Conservation (phyloP, 2,888 invertebrate species). For the Xiphydria camelus region DNA sequence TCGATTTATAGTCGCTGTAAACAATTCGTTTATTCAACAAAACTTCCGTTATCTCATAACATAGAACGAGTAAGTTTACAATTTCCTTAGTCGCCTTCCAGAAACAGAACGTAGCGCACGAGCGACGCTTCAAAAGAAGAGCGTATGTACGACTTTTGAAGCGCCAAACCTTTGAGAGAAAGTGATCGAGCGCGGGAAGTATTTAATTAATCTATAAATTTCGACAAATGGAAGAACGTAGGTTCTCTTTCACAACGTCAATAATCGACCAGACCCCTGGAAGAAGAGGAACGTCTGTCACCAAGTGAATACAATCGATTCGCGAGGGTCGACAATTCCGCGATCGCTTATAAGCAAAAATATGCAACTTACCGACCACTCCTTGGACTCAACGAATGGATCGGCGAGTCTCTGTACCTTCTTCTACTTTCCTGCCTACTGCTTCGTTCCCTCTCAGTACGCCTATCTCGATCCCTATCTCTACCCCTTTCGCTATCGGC, state of each 20-base stretch:
- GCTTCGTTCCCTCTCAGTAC: constrained; percentile 49
- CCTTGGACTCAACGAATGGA: constrained; percentile 49
- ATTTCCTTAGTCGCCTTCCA: neutral
- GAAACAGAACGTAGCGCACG: neutral
- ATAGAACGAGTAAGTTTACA: constrained; percentile 14
- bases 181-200: constrained; percentile 19
- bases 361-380: constrained; percentile 39
- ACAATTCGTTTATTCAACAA: constrained; percentile 17
- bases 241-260: constrained; percentile 28
- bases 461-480: constrained; percentile 43
- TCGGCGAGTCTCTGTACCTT: constrained; percentile 46
- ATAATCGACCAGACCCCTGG: constrained; percentile 54
- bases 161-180: constrained; percentile 10
- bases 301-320: constrained; percentile 1
- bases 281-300: no score
- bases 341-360: neutral
- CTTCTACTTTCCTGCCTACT: constrained; percentile 45
- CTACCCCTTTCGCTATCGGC: constrained; percentile 31
- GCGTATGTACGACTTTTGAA: neutral
- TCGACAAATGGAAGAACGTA: constrained; percentile 20
- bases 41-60: constrained; percentile 17
- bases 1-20: no score
- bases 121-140: neutral
- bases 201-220: constrained; percentile 17
- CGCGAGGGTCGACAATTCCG: neutral